Evolutionary conservation across 2,797 vertebrate species (phyloP).

Genomic region (Amphiprion clarkii): DNA sequence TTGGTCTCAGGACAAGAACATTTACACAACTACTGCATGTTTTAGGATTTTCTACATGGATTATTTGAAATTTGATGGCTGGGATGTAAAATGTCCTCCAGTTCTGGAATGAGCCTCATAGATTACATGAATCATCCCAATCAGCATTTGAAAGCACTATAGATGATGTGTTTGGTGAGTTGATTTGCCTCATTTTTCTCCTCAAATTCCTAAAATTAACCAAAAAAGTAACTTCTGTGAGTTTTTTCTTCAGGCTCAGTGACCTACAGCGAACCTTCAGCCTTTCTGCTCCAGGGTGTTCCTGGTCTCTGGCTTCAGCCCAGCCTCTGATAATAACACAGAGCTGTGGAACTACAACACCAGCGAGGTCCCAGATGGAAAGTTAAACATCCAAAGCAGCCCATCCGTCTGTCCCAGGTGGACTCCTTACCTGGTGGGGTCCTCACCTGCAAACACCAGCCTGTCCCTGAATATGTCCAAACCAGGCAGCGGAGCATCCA

Average conservation of each 20-base stretch:
- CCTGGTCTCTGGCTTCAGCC: conserved; percentile 79
- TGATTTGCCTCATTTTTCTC: neutral
- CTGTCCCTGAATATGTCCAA: conserved; percentile 50
- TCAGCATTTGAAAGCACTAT: conserved; percentile 32
- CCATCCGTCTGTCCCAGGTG: conserved; percentile 55
- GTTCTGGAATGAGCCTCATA: too few species aligned
- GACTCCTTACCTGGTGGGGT: conserved; percentile 60
- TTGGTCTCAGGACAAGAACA: too few species aligned
- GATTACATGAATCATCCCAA: conserved; percentile 73
- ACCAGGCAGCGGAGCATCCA: conserved; percentile 60
- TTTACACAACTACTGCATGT: too few species aligned
- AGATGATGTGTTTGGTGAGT: conserved; percentile 77
- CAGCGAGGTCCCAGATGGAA: conserved; percentile 66
- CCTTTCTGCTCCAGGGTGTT: conserved; percentile 76
- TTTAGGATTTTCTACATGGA: too few species aligned
- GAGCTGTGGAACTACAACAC: conserved; percentile 43
- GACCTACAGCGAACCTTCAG: conserved; percentile 54
- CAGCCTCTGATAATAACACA: conserved; percentile 43
- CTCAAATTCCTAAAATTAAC: neutral
- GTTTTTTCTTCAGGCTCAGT: conserved; percentile 56
- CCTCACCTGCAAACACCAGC: conserved; percentile 73
- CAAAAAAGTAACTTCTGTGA: neutral
- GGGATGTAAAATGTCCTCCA: too few species aligned
- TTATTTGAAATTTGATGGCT: too few species aligned
- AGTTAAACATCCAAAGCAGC: conserved; percentile 74